A percentile compares a stretch with the other conserved stretches of the same genome.
These are phyloP conservation scores for Leistus spinibarbis DNA, from an alignment of 2,888 invertebrate species.

Conservation along the genomic window DNA sequence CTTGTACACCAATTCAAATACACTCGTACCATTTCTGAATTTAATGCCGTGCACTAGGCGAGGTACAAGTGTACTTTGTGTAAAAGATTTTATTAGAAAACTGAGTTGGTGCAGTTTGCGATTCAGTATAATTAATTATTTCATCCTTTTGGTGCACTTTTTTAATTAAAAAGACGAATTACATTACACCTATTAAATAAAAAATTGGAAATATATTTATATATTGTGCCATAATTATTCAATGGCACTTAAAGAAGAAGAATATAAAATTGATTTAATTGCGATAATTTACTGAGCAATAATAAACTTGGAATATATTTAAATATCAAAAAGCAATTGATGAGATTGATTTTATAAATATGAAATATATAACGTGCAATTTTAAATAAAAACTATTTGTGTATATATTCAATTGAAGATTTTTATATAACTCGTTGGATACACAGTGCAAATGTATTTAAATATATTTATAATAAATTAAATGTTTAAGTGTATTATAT, in stretches of 20 bases:
- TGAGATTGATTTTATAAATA: background rate
- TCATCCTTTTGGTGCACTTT: background rate
- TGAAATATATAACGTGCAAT: slow-evolving; percentile 22
- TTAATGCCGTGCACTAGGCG: too few relatives aligned
- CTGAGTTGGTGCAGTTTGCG: background rate
- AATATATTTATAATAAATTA: slow-evolving; percentile 36
- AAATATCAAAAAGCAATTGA: background rate
- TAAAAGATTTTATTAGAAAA: background rate
- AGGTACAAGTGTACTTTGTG: too few relatives aligned
- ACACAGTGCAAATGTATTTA: slow-evolving; percentile 39
- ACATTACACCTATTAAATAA: background rate
- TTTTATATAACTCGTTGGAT: slow-evolving; percentile 32
- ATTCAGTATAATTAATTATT: background rate
- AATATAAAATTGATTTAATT: background rate
- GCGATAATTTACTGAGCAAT: background rate
- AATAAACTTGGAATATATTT: background rate
- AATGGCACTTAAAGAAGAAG: background rate
- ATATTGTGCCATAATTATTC: slow-evolving; percentile 12
- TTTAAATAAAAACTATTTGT: slow-evolving; percentile 21
- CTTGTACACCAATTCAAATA: too few relatives aligned
- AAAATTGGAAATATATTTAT: background rate
- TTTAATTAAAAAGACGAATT: background rate
- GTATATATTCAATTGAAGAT: slow-evolving; percentile 36
- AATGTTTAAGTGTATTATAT: slow-evolving; percentile 37
- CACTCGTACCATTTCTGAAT: too few relatives aligned